These are phyloP conservation scores for Laticauda colubrina DNA, from an alignment of 2,113 vertebrate genomes.

Conservation along the genomic window DNA sequence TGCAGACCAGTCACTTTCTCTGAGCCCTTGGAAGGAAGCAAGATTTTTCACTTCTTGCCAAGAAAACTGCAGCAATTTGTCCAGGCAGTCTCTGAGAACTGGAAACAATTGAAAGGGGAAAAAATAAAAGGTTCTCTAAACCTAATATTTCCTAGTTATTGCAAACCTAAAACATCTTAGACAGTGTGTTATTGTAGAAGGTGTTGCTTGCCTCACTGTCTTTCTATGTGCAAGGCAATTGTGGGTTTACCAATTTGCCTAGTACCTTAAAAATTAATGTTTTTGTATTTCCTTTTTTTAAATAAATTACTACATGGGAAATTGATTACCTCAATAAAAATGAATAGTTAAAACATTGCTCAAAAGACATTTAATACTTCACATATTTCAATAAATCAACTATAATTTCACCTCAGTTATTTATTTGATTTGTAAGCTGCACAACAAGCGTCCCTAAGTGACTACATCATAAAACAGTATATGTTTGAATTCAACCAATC, in stretches of 20 bases:
- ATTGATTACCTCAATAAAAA: background rate
- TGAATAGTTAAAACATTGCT: background rate
- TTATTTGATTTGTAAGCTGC: too few relatives aligned
- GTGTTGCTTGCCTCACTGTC: background rate
- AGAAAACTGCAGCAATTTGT: too few relatives aligned
- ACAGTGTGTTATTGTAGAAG: background rate
- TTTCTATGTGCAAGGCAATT: too few relatives aligned
- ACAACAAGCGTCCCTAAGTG: background rate
- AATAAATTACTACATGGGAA: background rate
- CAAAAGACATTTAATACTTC: background rate
- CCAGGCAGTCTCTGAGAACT: too few relatives aligned
- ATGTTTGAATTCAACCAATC: slow-evolving; percentile 15
- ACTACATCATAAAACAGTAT: background rate
- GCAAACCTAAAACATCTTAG: background rate
- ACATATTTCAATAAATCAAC: background rate
- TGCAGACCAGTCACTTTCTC: too few relatives aligned
- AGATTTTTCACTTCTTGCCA: too few relatives aligned
- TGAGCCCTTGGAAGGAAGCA: too few relatives aligned
- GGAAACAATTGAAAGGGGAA: too few relatives aligned
- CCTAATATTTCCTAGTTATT: background rate
- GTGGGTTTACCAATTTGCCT: background rate
- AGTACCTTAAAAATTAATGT: background rate
- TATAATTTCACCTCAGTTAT: background rate
- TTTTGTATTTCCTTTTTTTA: background rate
- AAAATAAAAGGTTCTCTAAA: background rate